phyloP scores from a whole-genome alignment of 2,888 invertebrate genomes.

The Heliconius aoede region DNA sequence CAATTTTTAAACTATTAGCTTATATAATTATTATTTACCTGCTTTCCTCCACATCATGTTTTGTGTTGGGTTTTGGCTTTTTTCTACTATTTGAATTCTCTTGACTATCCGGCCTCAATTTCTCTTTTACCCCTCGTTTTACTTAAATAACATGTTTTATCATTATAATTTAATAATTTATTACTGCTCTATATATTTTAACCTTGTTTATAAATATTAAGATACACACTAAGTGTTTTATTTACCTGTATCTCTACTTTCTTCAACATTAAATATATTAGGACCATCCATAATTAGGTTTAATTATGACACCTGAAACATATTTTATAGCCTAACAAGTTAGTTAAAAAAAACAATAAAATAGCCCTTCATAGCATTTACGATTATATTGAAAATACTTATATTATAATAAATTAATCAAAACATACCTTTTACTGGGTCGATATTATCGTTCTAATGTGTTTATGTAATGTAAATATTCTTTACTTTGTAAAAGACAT shows the following conservation, averaged over 20 bases:
- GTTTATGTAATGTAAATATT: not conserved
- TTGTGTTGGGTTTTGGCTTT: slow-evolving; percentile 62
- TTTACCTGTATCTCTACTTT: slow-evolving; percentile 29
- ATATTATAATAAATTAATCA: not conserved
- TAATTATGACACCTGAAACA: not conserved
- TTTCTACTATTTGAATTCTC: slow-evolving; percentile 67
- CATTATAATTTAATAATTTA: not conserved
- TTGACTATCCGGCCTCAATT: slow-evolving; percentile 59
- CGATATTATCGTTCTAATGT: not conserved
- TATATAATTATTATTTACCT: slow-evolving; percentile 49
- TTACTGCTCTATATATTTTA: not conserved
- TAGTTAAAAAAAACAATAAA: not conserved
- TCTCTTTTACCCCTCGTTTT: slow-evolving; percentile 56
- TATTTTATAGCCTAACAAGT: not conserved
- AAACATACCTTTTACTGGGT: not conserved
- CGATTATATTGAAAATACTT: not conserved
- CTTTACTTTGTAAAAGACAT: not conserved
- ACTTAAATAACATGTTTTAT: slow-evolving; percentile 47
- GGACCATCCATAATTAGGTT: not conserved
- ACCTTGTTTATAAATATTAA: not conserved
- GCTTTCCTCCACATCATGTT: slow-evolving; percentile 56
- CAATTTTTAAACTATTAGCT: not conserved
- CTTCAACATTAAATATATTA: slow-evolving; percentile 11
- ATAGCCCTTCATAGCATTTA: not conserved
- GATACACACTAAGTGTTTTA: not conserved